Base-by-base conservation (phyloP, 2,797 vertebrate genomes). In the Emys orbicularis region DNA sequence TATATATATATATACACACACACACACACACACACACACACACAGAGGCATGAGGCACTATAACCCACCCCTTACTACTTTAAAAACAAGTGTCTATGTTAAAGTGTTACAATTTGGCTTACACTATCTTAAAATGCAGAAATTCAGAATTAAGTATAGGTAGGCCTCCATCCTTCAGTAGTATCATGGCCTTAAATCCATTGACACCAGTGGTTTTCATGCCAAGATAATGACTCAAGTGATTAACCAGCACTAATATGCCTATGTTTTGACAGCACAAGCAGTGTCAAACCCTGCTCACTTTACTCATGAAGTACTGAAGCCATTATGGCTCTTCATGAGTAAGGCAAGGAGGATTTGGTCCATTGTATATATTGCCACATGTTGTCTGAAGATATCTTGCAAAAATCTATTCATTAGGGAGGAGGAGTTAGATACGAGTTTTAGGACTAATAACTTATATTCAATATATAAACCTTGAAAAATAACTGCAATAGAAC, bases 281-380 rank as follows among this genome's bases (percentile, higher is more conserved):
- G 16, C 10, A 1, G 23, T 83, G 47, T 56, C 19, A 54, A 88
- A 72, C 12, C 31, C 41, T 81, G 5, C 13, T 81, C 27, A 34
- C 19, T 47, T 54, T 47, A 21, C 61, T 47, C 49, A 81, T 53
- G 23, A 19, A 72, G 12, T 68, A 19, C 37, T 77, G 11, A 52
- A 92, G 54, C 8, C 89, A 41, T 12, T 27, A 31, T 0, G 21
- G 25, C 1, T 80, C n/a, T 2, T 37, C 34, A 0, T 25, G 79
- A 86, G 8, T 16, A 5, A 84, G 81, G 19, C 4, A 15, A 2
- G 5, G 23, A 94, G 65, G 12, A 92, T 31, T 83, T 79, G 4
- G 19, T 44, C 41, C 21, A 44, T 16, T 12, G 12, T 44, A 47
- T 47, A 76, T 76, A 29, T 47, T 47, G 25, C 10, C 41, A 76